Evolutionary conservation across 2,797 vertebrate species (phyloP).

Genomic region (Cichlasoma orientale): DNA sequence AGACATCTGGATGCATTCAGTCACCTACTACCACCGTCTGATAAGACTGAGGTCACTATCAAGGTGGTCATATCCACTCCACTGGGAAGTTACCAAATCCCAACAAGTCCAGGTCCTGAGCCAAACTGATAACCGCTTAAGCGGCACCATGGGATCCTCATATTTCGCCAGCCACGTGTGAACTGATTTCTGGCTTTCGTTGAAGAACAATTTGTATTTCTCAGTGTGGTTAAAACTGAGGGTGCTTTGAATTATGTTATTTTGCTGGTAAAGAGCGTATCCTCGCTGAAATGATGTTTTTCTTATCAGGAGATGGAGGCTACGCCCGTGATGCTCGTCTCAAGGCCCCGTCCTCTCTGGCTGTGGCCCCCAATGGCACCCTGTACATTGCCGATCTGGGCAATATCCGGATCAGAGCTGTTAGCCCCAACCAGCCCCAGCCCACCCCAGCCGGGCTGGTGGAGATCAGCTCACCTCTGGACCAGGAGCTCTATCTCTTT

Average conservation of each 20-base stretch:
- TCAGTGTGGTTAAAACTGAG: constrained; percentile 10
- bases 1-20: constrained; percentile 60
- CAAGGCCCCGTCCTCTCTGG: constrained; percentile 92
- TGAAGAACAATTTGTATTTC: constrained; percentile 19
- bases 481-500: constrained; percentile 96
- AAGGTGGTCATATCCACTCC: constrained; percentile 61
- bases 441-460: constrained; percentile 83
- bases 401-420: constrained; percentile 91
- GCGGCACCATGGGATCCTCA: constrained; percentile 35
- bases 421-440: constrained; percentile 89
- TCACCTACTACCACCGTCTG: constrained; percentile 58
- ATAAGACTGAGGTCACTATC: constrained; percentile 69
- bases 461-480: constrained; percentile 92
- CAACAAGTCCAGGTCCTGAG: constrained; percentile 58
- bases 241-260: constrained; percentile 2
- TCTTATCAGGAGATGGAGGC: constrained; percentile 88
- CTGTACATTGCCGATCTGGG: constrained; percentile 93
- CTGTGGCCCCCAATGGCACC: constrained; percentile 91
- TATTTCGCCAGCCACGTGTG: constrained; percentile 28
- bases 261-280: constrained; percentile 23
- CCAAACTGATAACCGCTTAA: constrained; percentile 64
- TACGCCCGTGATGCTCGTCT: constrained; percentile 94
- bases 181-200: background rate
- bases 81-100: constrained; percentile 39
- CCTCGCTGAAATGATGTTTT: constrained; percentile 19